Evolutionary conservation across 2,888 invertebrate genomes (phyloP), one percentile per base, ranked within the genome.

Genomic region (Yponomeuta cagnagella): DNA sequence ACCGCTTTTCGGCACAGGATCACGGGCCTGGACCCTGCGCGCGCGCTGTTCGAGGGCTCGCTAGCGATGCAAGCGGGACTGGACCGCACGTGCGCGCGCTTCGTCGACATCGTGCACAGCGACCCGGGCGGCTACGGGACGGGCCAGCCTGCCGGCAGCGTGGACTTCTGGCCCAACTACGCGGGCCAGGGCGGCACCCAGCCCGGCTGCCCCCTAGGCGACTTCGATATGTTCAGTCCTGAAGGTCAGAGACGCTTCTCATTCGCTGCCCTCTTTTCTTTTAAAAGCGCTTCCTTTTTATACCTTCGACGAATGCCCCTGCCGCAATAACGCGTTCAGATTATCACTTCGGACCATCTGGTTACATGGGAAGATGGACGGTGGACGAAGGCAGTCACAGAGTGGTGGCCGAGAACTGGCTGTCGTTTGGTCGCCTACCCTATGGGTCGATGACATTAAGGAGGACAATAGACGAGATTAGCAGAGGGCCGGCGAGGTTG

Each of bases 51-150:
- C 76, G 94, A 94, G 74, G 93, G 94, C 64, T 76, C 83, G 0
- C 79, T 88, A 10, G 75, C 82, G 0, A 37, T 88, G 1, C 76
- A 79, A 12, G 76, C 71, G 1, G 87, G 85, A 0, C 75, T 94
- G 31, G 92, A 87, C 75, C 86, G 90, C 15, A 87, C 87, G 0
- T 93, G 94, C 77, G 94, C 93, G 0, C 85, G 84, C 70, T 93
- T 94, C 73, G 94, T 94, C 67, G 94, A 95, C 83, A 93, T 95
- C 52, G 93, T 95, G 70, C 95, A 95, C 80, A 94, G 94, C 4
- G 94, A 95, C 80, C 93, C 94, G 10, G 93, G 93, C 74, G 84
- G 92, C 33, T 94, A 94, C 77, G 94, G 94, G 1, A 91, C 90
- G 33, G 92, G 88, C 33, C 76, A 79, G 0, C 82, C 92, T 4